Base-by-base conservation (phyloP, 1,140 invertebrate genomes). In the Tetramorium parvispinum region DNA sequence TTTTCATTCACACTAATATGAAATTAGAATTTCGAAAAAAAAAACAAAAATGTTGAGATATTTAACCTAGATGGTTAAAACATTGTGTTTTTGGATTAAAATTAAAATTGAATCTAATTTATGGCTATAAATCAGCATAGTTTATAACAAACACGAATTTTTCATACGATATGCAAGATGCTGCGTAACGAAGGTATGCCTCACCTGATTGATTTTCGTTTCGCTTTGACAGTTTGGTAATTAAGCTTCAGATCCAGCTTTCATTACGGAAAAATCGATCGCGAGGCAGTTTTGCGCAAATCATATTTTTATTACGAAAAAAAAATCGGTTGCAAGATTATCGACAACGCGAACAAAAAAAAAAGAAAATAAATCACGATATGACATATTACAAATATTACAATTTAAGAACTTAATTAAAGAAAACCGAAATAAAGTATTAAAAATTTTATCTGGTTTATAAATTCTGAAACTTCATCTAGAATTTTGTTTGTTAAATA, bases 181-280 rank as follows among this genome's bases (percentile, higher is more conserved):
- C 51, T 13, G 21, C 40, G 51, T 73, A 82, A 71, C 13, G 24
- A 24, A 73, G 8, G 13, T 57, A 37, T 73, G 18, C 18, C 3
- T 21, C 13, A 18, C 13, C 3, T 37, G 51, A 83, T 73, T 32
- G 53, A 55, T 70, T 73, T 83, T 83, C 66, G 3, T 83, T 83
- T 10, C 24, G 53, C 24, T 83, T 61, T 75, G 68, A 75, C n/a
- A 40, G 40, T 82, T 82, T 24, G 5, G 2, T 71, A 57, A 73
- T 82, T 59, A 82, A 73, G 18, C 49, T 18, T n/a, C 37, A 10
- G n/a, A 75, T 75, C 11, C 18, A 75, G 46, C 40, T 75, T 66
- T 61, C 24, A 59, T 73, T 75, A 83, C 6, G 16, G 18, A 73
- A 83, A 75, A 83, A 32, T 75, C 40, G 24, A 75, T 32, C n/a